Evolutionary conservation across 2,797 vertebrate genomes (phyloP).

Genomic region (Pelobates cultripes): DNA sequence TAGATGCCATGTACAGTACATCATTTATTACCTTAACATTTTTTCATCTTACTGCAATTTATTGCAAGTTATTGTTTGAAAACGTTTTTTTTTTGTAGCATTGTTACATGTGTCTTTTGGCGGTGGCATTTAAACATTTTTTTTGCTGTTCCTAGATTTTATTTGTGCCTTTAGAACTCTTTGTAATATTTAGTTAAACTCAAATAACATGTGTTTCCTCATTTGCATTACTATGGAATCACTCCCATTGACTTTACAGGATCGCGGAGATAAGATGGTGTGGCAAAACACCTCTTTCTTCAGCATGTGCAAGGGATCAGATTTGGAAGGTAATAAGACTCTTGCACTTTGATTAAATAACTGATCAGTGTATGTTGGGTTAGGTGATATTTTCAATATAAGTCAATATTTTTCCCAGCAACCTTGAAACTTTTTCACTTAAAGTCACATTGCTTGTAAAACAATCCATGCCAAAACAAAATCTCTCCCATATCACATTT

Average conservation of each 20-base stretch:
- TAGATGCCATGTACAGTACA: conserved; percentile 1
- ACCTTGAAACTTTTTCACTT: neutral
- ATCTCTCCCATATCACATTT: neutral
- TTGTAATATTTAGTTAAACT: conserved; percentile 26
- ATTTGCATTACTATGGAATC: conserved; percentile 8
- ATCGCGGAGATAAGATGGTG: neutral
- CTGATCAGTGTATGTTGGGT: neutral
- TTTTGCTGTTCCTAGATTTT: conserved; percentile 16
- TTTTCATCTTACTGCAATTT: conserved; percentile 15
- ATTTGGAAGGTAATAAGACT: neutral
- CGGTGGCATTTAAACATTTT: conserved; percentile 28
- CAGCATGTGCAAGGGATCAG: neutral
- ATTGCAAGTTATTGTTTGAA: conserved; percentile 7
- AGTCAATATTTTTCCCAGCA: too few species aligned
- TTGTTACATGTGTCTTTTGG: conserved; percentile 59
- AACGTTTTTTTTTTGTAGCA: conserved; percentile 64
- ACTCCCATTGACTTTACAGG: neutral
- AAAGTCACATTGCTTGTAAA: neutral
- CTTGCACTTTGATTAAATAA: neutral
- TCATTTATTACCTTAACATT: neutral
- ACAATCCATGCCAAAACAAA: neutral
- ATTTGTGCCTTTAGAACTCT: neutral
- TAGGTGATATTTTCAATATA: neutral
- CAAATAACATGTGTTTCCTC: conserved; percentile 14
- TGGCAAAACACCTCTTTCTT: neutral